Evolutionary conservation across 2,113 vertebrate genomes (phyloP).

Genomic region (Entosphenus tridentatus): DNA sequence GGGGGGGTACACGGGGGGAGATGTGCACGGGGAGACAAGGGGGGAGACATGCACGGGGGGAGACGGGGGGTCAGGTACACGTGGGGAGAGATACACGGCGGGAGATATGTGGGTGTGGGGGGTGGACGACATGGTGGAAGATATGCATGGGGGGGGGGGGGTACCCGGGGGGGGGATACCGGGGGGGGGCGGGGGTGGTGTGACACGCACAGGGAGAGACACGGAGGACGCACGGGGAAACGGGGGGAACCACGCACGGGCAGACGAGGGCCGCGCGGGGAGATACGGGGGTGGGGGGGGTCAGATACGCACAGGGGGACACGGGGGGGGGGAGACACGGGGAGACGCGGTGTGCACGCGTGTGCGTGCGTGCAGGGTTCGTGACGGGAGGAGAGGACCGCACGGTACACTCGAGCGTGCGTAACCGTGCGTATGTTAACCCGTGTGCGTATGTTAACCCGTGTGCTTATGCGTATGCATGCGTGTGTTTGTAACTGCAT

Average conservation of each 20-base stretch:
- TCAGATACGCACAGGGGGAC: neutral
- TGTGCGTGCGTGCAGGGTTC: conserved; percentile 27
- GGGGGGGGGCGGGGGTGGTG: neutral
- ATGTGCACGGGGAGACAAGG: neutral
- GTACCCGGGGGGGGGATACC: neutral
- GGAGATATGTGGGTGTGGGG: neutral
- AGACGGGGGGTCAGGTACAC: neutral
- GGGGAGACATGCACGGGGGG: neutral
- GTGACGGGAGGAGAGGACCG: conserved; percentile 74
- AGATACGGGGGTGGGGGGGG: neutral
- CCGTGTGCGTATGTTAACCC: too few species aligned
- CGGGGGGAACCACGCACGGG: neutral
- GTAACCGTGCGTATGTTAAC: too few species aligned
- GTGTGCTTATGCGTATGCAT: too few species aligned
- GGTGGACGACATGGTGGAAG: neutral
- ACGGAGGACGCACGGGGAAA: neutral
- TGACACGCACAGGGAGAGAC: neutral
- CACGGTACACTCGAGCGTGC: conserved; percentile 46
- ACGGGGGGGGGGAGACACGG: neutral
- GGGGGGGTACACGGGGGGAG: neutral
- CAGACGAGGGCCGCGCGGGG: neutral
- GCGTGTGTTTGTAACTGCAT: too few species aligned
- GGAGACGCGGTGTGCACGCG: neutral
- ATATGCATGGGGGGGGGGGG: neutral
- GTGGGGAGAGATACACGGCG: neutral